Evolutionary conservation across 2,888 invertebrate species (phyloP), one percentile per base, ranked within the genome.

Genomic region (Timema cristinae): DNA sequence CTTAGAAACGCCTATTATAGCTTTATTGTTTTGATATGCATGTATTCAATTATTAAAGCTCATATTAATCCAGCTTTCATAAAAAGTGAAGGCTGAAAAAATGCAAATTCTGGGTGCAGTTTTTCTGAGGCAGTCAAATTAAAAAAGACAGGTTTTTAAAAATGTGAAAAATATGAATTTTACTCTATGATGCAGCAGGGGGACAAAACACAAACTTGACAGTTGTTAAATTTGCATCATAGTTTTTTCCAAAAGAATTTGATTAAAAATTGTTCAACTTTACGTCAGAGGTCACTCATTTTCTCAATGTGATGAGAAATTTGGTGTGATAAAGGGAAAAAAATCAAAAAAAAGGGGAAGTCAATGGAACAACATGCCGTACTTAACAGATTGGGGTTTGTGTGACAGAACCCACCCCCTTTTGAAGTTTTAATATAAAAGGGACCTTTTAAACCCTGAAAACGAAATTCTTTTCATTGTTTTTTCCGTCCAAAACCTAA

Each of bases 21-120:
- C 61, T 61, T 16, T 61, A 61, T 61, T 61, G 61, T 16, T 61
- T 61, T 61, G 47, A 15, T 61, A 47, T 61, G 61, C 61, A 61
- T 15, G 61, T 61, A 6, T 61, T 61, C 47, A 15, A 61, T 61
- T 16, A 15, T 47, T 47, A 61, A 5, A 61, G 61, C 11, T 61
- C 7, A 61, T 61, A 8, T 61, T 61, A 47, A 47, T 61, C 16
- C 11, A 47, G 61, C 47, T 61, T n/a, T 61, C 11, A 11, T 15
- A 47, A 47, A 61, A 61, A 7, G 15, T 61, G 16, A 61, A 7
- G 61, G 16, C 61, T 47, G 47, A 47, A 61, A 61, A 47, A 61
- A 61, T 61, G 7, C 61, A 9, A 61, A 61, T 61, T 61, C 61
- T 5, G n/a, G 61, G 16, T 61, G 61, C 47, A 47, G 16, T 47